Conservation (phyloP, 2,888 invertebrate genomes). For the Agonopterix alstromeriana region DNA sequence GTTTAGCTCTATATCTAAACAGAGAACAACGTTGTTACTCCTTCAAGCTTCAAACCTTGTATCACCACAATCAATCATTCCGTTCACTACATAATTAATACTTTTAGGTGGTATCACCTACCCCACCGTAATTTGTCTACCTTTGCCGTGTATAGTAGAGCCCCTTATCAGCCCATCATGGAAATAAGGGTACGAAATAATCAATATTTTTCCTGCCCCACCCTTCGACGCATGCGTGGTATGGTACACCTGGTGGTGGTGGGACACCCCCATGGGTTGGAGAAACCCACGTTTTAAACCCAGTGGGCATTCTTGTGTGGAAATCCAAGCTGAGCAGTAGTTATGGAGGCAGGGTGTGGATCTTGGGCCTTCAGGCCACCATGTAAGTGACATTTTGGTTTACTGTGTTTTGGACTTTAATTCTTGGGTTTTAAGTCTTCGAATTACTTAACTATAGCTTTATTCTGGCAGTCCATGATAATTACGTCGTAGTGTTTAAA, state of each 20-base stretch:
- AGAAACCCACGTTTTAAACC: slow-evolving; percentile 41
- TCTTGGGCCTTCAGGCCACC: slow-evolving; percentile 20
- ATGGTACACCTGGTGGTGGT: slow-evolving; percentile 55
- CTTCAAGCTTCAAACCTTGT: no score
- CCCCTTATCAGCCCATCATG: slow-evolving; percentile 63
- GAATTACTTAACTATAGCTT: background rate
- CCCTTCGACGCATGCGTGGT: slow-evolving; percentile 62
- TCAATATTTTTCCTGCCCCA: slow-evolving; percentile 67
- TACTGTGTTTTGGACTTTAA: background rate
- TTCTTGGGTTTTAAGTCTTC: slow-evolving; percentile 3
- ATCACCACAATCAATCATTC: slow-evolving; percentile 63
- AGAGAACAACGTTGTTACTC: no score
- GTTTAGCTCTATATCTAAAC: no score
- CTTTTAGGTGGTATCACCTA: slow-evolving; percentile 46
- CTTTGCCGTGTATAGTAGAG: slow-evolving; percentile 44
- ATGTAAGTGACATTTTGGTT: slow-evolving; percentile 24
- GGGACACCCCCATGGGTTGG: slow-evolving; percentile 41
- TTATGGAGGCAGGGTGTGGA: slow-evolving; percentile 1
- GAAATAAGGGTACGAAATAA: slow-evolving; percentile 58
- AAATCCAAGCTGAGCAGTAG: background rate
- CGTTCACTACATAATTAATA: slow-evolving; percentile 66
- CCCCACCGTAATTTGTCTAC: slow-evolving; percentile 56
- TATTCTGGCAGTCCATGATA: no score
- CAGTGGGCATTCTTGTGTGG: slow-evolving; percentile 52
- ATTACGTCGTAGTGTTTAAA: no score